Conservation (phyloP, 2,113 vertebrate species). For the Hippocampus comes region DNA sequence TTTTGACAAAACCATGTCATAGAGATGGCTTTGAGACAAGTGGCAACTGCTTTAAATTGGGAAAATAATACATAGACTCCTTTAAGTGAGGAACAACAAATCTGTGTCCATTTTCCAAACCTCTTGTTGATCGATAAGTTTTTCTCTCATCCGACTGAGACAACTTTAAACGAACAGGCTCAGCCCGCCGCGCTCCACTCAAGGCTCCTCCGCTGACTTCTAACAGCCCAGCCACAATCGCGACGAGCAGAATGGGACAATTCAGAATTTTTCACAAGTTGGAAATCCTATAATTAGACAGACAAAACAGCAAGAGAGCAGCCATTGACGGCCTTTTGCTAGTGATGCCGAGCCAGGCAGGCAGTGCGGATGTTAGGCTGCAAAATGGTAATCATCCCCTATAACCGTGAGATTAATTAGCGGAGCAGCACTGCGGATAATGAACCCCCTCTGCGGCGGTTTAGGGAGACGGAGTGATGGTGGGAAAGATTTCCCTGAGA, state of each 20-base stretch:
- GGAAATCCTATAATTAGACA: conserved; percentile 69
- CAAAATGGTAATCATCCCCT: conserved; percentile 67
- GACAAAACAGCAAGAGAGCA: conserved; percentile 60
- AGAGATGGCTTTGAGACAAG: too few relatives aligned
- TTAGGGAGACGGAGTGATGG: conserved; percentile 34
- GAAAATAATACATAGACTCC: too few relatives aligned
- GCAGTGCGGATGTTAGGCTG: conserved; percentile 55
- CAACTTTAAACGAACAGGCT: conserved; percentile 65
- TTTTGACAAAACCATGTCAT: too few relatives aligned
- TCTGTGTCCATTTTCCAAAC: conserved; percentile 25
- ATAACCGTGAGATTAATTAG: conserved; percentile 70
- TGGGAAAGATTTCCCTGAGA: conserved; percentile 38
- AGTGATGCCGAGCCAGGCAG: conserved; percentile 50
- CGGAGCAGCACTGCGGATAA: conserved; percentile 63
- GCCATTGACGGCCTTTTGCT: conserved; percentile 68
- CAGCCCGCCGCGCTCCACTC: conserved; percentile 50
- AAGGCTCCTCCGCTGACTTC: conserved; percentile 44
- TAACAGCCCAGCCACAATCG: conserved; percentile 21
- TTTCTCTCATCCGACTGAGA: conserved; percentile 49
- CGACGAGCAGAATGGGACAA: conserved; percentile 48
- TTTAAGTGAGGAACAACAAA: background rate
- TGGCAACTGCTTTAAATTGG: too few relatives aligned
- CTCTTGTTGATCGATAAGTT: conserved; percentile 41
- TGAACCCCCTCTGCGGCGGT: conserved; percentile 57
- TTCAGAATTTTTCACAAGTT: conserved; percentile 59